Evolutionary conservation across 2,113 vertebrate species (phyloP).

Genomic region (Macrotus californicus): DNA sequence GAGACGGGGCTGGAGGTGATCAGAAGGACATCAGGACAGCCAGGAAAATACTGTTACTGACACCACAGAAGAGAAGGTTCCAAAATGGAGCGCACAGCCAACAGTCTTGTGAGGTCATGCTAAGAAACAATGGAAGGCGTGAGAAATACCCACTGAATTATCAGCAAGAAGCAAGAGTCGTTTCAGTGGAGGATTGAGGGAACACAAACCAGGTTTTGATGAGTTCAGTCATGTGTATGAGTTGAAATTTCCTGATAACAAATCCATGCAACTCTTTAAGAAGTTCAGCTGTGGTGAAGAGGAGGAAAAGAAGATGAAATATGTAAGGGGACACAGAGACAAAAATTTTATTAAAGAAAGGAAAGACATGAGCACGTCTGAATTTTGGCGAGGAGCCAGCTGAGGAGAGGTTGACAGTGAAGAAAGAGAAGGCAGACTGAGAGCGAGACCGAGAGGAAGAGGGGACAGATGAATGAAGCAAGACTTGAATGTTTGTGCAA

Average conservation of each 20-base stretch:
- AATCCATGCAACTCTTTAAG: background rate
- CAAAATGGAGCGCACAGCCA: background rate
- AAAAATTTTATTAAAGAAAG: background rate
- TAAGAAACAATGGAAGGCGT: background rate
- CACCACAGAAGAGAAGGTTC: background rate
- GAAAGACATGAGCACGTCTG: background rate
- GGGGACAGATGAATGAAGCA: too few species aligned
- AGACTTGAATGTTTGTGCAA: background rate
- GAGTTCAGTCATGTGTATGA: background rate
- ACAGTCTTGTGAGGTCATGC: background rate
- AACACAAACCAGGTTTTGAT: background rate
- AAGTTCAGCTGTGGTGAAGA: background rate
- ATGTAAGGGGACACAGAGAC: background rate
- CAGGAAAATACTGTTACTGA: background rate
- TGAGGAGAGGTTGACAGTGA: background rate
- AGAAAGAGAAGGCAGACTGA: background rate
- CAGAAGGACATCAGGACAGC: background rate
- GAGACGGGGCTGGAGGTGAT: too few species aligned
- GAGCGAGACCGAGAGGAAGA: too few species aligned
- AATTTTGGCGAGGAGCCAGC: background rate
- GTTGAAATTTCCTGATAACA: background rate
- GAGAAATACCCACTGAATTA: background rate
- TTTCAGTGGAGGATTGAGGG: background rate
- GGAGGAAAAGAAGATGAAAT: background rate
- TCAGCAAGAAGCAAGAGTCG: background rate